Evolutionary conservation across 2,113 vertebrate genomes (phyloP), one percentile per base, ranked within the genome.

Genomic region (Sigmodon hispidus): DNA sequence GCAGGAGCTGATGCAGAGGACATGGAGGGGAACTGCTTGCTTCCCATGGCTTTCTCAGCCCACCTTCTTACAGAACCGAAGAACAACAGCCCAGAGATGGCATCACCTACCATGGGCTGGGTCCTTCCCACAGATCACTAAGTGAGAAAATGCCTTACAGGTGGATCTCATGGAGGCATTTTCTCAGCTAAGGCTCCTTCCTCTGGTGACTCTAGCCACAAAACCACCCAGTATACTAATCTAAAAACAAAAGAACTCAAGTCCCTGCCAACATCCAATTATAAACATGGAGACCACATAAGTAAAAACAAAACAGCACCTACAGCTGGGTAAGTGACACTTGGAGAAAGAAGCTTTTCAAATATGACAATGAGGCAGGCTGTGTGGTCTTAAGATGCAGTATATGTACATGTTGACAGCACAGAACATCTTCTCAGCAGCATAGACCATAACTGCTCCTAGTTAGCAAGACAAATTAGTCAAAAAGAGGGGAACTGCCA

Each of bases 391-490:
- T 96, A 77, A 88, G 93, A 86, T 92, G 85, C 88, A 89, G 89
- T 52, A 79, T 81, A 84, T 81, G 77, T 92, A 63, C 67, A 75
- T 87, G 40, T 85, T 96, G 96, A 96, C 75, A 94, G 96, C 90
- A 95, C 76, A 92, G 11, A 61, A 31, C 22, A 90, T 86, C 97
- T 96, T 89, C 90, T 88, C 90, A 89, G 93, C 92, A 92, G 93
- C 90, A 79, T 21, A 92, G 79, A 92, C 95, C 94, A 86, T 96
- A 93, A 94, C 95, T 89, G 94, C 93, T 73, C 81, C 96, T 96
- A 95, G 96, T 97, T 97, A 97, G 88, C 95, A 97, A 97, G 96
- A 98, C 97, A 97, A 95, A 96, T 97, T 90, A 90, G 94, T 94
- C 92, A 89, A 89, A 96, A 93, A 94, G 83, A 92, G 45, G 70